These are phyloP conservation scores for Torymus tubicola DNA, from an alignment of 2,888 invertebrate genomes.

Conservation along the genomic window DNA sequence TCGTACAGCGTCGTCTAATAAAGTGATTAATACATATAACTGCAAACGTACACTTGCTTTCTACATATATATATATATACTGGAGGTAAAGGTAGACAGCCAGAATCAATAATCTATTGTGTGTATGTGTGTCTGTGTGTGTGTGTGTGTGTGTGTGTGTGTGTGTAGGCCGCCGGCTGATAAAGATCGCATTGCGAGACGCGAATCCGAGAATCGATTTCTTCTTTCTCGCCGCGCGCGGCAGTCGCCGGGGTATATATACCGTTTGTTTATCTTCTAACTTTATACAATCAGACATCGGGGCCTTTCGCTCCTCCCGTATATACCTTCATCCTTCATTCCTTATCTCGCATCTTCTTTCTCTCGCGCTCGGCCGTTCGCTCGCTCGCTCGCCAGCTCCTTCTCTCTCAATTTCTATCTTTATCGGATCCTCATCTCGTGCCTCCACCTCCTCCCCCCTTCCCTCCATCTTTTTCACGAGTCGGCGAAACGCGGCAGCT, in stretches of 20 bases:
- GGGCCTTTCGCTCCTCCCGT: constrained; percentile 46
- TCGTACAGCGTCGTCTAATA: constrained; percentile 25
- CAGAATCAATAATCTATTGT: constrained; percentile 54
- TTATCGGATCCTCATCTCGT: constrained; percentile 49
- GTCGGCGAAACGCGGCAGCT: constrained; percentile 43
- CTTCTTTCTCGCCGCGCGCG: constrained; percentile 31
- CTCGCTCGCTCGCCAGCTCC: constrained; percentile 27
- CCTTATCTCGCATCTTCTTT: constrained; percentile 55
- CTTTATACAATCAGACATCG: constrained; percentile 57
- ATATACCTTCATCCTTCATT: constrained; percentile 59
- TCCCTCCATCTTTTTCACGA: constrained; percentile 54
- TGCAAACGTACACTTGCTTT: not conserved
- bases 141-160: not conserved
- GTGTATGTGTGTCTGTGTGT: not conserved
- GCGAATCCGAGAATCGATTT: constrained; percentile 58
- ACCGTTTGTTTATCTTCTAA: constrained; percentile 51
- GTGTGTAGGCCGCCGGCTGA: constrained; percentile 2
- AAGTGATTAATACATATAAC: constrained; percentile 52
- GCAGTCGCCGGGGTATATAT: constrained; percentile 1
- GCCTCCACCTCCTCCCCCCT: constrained; percentile 45
- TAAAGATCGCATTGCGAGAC: constrained; percentile 45
- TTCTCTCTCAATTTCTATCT: constrained; percentile 51
- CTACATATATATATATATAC: no score
- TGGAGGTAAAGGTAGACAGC: not conserved
- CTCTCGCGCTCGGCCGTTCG: not conserved